phyloP scores from a whole-genome alignment of 2,113 vertebrate genomes.

The Alaudala cheleensis region DNA sequence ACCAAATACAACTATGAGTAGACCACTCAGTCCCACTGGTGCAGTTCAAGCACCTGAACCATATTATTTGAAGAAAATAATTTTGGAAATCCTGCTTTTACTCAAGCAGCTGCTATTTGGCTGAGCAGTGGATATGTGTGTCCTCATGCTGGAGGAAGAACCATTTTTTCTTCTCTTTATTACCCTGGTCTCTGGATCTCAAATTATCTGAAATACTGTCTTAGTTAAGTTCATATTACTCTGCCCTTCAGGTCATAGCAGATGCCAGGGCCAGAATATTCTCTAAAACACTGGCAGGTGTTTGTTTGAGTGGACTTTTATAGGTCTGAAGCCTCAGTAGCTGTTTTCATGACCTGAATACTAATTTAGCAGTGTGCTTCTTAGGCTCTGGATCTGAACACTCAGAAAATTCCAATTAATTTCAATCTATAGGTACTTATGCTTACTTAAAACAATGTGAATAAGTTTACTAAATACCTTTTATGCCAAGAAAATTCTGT shows the following conservation, averaged over 20 bases:
- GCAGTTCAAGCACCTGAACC: not conserved
- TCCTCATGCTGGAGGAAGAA: not conserved
- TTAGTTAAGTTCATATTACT: conserved; percentile 29
- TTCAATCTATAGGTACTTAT: not conserved
- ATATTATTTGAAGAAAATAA: not conserved
- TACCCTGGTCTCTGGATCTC: not conserved
- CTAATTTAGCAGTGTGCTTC: conserved; percentile 20
- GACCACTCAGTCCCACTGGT: not conserved
- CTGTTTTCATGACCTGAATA: conserved; percentile 53
- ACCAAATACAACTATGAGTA: not conserved
- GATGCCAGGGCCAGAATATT: conserved; percentile 31
- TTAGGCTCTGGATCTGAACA: not conserved
- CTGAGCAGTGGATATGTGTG: not conserved
- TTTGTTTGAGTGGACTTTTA: conserved; percentile 60
- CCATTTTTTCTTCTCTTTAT: conserved; percentile 13
- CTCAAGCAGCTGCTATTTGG: not conserved
- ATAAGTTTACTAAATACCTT: not conserved
- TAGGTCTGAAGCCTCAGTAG: conserved; percentile 68
- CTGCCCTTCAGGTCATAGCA: conserved; percentile 49
- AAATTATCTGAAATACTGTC: conserved; percentile 26
- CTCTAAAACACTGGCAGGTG: conserved; percentile 56
- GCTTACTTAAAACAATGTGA: not conserved
- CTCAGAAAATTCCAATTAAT: conserved; percentile 6
- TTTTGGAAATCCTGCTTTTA: not conserved
- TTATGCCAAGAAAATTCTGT: not conserved